phyloP scores from a whole-genome alignment of 1,140 invertebrate species.

The Drosophila pruinosa region DNA sequence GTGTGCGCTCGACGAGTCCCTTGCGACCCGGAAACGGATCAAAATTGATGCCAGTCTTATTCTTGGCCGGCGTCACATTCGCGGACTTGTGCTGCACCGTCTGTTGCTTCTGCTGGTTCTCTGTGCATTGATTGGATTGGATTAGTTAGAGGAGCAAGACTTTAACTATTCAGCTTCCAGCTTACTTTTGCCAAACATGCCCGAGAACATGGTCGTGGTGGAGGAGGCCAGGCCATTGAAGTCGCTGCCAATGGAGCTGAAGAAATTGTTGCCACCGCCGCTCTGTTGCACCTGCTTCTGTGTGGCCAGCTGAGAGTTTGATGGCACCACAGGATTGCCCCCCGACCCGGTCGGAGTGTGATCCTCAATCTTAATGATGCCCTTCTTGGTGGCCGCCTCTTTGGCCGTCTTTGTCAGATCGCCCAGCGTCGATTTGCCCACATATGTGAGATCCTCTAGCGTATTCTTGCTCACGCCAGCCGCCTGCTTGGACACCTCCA shows the following conservation, averaged over 20 bases:
- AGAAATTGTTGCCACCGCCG: conserved; percentile 90
- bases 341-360: conserved; percentile 1
- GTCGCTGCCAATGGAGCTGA: conserved; percentile 94
- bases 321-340: conserved; percentile 26
- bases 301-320: conserved; percentile 83
- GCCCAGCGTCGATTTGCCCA: conserved; percentile 92
- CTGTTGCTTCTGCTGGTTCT: conserved; percentile 68
- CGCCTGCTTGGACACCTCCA: conserved; percentile 93
- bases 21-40: conserved; percentile 92
- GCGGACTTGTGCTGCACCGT: conserved; percentile 71
- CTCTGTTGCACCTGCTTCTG: conserved; percentile 82
- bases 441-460: conserved; percentile 93
- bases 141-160: too few species aligned
- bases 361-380: conserved; percentile 87
- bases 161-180: too few species aligned
- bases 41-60: conserved; percentile 86
- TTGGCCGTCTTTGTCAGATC: conserved; percentile 96
- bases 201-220: conserved; percentile 95
- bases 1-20: conserved; percentile 94
- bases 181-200: conserved; percentile 89
- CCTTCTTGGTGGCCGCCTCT: conserved; percentile 93
- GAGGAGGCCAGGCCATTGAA: conserved; percentile 95
- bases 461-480: conserved; percentile 94
- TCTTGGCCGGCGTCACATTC: conserved; percentile 76
- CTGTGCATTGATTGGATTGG: too few species aligned